phyloP scores from a whole-genome alignment of 2,113 vertebrate species.

The Otus sunia region DNA sequence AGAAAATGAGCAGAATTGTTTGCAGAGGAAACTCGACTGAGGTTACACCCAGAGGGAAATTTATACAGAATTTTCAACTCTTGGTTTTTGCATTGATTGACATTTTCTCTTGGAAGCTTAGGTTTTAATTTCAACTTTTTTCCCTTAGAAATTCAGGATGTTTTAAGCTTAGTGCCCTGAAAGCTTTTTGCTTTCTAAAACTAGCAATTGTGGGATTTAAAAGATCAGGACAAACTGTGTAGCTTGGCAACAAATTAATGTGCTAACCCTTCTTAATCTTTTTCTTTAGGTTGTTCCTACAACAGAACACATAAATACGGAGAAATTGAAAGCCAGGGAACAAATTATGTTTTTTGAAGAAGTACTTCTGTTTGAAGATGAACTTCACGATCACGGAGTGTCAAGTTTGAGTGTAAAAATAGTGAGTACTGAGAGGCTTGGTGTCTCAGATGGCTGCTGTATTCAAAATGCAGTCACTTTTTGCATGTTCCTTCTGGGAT shows the following conservation, averaged over 20 bases:
- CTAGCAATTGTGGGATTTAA: not conserved
- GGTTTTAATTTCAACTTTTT: not conserved
- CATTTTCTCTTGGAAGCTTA: not conserved
- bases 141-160: not conserved
- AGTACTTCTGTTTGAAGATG: constrained; percentile 94
- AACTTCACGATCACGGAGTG: constrained; percentile 96
- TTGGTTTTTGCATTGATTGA: not conserved
- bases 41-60: not conserved
- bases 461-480: not conserved
- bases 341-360: constrained; percentile 98
- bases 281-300: constrained; percentile 83
- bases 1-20: not conserved
- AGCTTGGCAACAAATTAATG: not conserved
- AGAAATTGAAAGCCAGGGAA: constrained; percentile 92
- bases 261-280: not conserved
- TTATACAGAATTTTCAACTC: not conserved
- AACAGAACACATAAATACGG: constrained; percentile 89
- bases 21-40: not conserved
- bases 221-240: not conserved
- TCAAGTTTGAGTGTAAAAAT: constrained; percentile 95
- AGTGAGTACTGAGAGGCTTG: constrained; percentile 73
- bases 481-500: not conserved
- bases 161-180: not conserved
- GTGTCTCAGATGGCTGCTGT: not conserved
- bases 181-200: not conserved